Conservation (phyloP, 1,140 invertebrate genomes). For the Rhysida immarginata region DNA sequence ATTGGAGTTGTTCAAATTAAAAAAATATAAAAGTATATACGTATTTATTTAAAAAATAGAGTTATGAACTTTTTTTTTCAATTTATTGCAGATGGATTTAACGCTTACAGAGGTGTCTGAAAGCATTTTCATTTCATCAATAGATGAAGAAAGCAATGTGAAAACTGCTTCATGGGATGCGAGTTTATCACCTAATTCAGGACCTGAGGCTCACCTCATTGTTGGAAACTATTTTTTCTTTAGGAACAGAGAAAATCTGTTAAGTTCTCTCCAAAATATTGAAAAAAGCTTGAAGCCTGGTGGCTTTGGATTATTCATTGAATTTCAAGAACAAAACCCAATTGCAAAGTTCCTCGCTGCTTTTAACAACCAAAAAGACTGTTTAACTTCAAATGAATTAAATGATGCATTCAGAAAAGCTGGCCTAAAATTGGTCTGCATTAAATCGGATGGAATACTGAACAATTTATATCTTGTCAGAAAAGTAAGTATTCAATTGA, state of each 20-base stretch:
- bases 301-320: constrained; percentile 63
- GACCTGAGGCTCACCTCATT: constrained; percentile 24
- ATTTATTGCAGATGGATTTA: no score
- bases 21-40: no score
- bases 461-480: constrained; percentile 2
- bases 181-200: constrained; percentile 14
- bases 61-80: no score
- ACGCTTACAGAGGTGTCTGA: no score
- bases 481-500: no score
- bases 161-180: constrained; percentile 24
- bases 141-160: constrained; percentile 20
- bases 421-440: constrained; percentile 30
- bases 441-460: constrained; percentile 23
- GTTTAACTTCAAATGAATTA: neutral
- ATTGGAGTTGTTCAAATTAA: no score
- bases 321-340: constrained; percentile 39
- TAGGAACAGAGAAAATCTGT: neutral
- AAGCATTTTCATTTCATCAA: neutral
- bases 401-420: constrained; percentile 27
- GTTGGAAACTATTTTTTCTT: constrained; percentile 23
- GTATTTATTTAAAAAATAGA: no score
- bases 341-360: constrained; percentile 20
- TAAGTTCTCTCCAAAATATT: constrained; percentile 31
- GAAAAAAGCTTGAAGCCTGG: constrained; percentile 43
- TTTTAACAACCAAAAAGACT: neutral